phyloP scores from a whole-genome alignment of 2,797 vertebrate genomes.

The Phalanger gymnotis region DNA sequence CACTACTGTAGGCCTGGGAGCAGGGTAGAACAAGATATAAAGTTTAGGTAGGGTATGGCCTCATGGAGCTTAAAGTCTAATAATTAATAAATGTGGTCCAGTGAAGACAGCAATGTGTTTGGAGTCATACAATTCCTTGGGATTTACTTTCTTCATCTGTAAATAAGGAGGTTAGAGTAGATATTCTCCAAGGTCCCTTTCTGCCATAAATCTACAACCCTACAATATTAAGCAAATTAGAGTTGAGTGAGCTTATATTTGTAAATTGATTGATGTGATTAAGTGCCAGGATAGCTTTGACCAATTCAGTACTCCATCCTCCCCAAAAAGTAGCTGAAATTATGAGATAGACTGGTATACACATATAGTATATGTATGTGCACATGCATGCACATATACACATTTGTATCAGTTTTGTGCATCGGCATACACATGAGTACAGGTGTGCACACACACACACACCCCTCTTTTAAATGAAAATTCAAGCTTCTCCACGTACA shows the following conservation, averaged over 20 bases:
- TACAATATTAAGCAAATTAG: slow-evolving; percentile 23
- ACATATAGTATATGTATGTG: too few species aligned
- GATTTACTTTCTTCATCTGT: not conserved
- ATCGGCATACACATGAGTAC: not conserved
- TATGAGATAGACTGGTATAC: not conserved
- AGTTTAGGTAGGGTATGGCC: not conserved
- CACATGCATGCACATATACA: not conserved
- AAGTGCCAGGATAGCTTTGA: slow-evolving; percentile 42
- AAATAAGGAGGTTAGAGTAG: not conserved
- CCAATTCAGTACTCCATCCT: slow-evolving; percentile 60
- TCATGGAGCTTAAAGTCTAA: not conserved
- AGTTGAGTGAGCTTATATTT: slow-evolving; percentile 13
- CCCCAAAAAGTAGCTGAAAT: not conserved
- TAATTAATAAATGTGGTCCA: not conserved
- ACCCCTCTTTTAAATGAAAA: slow-evolving; percentile 48
- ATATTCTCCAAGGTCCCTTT: not conserved
- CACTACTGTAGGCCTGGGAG: not conserved
- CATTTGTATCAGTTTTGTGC: not conserved
- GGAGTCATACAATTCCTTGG: not conserved
- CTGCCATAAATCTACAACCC: not conserved
- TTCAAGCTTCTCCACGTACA: not conserved
- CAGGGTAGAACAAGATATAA: not conserved
- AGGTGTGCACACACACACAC: not conserved
- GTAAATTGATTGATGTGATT: slow-evolving; percentile 51
- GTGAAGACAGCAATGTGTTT: not conserved